Evolutionary conservation across 92 coral and sea anemone genomes (phyloP).

Genomic region (Epizoanthus rinbou): DNA sequence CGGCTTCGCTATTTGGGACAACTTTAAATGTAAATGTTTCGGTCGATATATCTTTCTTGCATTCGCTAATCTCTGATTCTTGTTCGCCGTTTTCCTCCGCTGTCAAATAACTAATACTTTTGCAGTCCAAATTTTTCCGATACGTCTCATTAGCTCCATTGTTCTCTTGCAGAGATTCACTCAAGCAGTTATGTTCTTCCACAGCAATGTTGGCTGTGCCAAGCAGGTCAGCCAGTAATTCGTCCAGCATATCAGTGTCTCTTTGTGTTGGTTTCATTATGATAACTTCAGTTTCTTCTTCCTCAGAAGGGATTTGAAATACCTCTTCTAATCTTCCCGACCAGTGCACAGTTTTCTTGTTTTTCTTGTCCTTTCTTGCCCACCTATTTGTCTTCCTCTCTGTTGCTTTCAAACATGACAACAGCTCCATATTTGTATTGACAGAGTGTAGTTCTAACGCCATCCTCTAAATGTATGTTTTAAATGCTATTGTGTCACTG

Average conservation of each 20-base stretch:
- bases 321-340: slow-evolving; percentile 16
- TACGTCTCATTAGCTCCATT: too few relatives aligned
- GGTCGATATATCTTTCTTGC: not conserved
- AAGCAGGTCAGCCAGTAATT: slow-evolving; percentile 2
- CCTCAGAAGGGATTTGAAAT: slow-evolving; percentile 4
- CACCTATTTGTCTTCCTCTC: not conserved
- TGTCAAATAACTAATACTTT: not conserved
- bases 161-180: not conserved
- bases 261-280: slow-evolving; percentile 1
- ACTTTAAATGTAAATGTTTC: not conserved
- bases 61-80: not conserved
- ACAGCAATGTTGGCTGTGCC: not conserved
- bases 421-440: not conserved
- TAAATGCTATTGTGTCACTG: too few relatives aligned
- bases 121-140: not conserved
- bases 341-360: slow-evolving; percentile 34
- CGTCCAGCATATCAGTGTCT: not conserved
- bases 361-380: slow-evolving; percentile 15
- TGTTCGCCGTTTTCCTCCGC: not conserved
- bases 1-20: not conserved
- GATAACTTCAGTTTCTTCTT: not conserved
- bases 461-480: too few relatives aligned
- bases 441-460: not conserved
- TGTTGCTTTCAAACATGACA: slow-evolving; percentile 1
- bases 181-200: not conserved